phyloP scores from a whole-genome alignment of 2,113 vertebrate genomes.

The Urocynchramus pylzowi region DNA sequence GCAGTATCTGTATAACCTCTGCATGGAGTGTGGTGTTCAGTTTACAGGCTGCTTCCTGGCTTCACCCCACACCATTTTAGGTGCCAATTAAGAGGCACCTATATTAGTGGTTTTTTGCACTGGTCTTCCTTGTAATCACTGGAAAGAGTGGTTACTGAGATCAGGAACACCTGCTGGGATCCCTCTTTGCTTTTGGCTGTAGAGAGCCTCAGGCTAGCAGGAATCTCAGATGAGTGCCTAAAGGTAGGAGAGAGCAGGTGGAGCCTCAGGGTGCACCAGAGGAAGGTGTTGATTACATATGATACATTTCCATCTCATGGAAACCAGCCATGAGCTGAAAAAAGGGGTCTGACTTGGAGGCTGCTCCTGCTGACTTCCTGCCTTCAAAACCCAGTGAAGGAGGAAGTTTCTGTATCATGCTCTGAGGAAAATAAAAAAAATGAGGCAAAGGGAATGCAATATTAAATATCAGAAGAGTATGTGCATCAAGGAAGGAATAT shows the following conservation, averaged over 20 bases:
- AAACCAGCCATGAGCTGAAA: background rate
- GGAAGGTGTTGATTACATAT: background rate
- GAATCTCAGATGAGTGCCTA: background rate
- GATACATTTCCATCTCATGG: background rate
- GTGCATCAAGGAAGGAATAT: background rate
- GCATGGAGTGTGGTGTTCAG: background rate
- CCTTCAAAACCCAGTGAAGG: background rate
- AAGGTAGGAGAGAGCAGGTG: background rate
- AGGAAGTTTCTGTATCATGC: background rate
- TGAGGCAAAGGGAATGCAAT: background rate
- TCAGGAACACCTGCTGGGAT: background rate
- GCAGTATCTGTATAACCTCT: rapidly evolving
- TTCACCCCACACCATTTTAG: background rate
- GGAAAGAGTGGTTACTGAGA: background rate
- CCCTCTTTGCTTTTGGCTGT: background rate
- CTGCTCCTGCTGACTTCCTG: background rate
- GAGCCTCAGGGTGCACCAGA: background rate
- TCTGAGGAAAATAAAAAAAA: background rate
- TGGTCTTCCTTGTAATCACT: background rate
- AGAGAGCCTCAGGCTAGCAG: background rate
- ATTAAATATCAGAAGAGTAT: background rate
- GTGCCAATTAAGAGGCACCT: background rate
- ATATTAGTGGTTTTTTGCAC: background rate
- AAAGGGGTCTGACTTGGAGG: background rate
- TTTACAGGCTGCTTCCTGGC: background rate